Conservation (phyloP, 2,113 vertebrate genomes). For the Alethe castanea region DNA sequence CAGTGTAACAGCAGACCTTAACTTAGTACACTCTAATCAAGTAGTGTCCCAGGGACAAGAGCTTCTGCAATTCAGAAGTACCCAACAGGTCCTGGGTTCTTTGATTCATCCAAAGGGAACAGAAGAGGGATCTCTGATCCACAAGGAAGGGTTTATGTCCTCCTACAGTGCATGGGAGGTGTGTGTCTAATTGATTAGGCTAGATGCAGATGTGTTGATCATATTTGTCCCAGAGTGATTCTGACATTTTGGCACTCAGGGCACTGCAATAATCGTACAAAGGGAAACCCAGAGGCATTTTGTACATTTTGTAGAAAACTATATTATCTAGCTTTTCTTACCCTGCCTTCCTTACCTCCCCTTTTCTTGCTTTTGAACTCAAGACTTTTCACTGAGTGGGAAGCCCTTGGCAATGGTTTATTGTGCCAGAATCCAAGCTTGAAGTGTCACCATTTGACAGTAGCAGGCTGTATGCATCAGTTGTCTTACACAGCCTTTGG, state of each 20-base stretch:
- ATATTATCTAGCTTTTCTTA: not conserved
- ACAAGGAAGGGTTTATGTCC: not conserved
- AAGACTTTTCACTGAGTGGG: not conserved
- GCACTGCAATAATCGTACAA: not conserved
- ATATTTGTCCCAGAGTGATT: not conserved
- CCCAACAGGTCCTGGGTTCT: not conserved
- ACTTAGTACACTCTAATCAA: not conserved
- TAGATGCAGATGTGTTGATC: not conserved
- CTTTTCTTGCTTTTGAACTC: not conserved
- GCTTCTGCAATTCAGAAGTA: not conserved
- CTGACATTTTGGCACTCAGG: not conserved
- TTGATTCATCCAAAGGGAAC: not conserved
- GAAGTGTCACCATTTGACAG: conserved; percentile 13
- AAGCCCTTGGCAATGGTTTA: conserved; percentile 6
- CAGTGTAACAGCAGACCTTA: not conserved
- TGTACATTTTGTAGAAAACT: not conserved
- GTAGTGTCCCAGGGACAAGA: not conserved
- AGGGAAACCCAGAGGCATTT: not conserved
- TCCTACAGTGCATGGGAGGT: not conserved
- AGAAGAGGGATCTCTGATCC: not conserved
- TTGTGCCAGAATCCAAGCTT: not conserved
- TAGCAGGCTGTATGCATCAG: not conserved
- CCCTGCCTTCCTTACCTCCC: not conserved
- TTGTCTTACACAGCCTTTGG: conserved; percentile 38
- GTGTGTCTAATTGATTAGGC: not conserved